Evolutionary conservation across 2,113 vertebrate genomes (phyloP).

Genomic region (Amazona vittata): DNA sequence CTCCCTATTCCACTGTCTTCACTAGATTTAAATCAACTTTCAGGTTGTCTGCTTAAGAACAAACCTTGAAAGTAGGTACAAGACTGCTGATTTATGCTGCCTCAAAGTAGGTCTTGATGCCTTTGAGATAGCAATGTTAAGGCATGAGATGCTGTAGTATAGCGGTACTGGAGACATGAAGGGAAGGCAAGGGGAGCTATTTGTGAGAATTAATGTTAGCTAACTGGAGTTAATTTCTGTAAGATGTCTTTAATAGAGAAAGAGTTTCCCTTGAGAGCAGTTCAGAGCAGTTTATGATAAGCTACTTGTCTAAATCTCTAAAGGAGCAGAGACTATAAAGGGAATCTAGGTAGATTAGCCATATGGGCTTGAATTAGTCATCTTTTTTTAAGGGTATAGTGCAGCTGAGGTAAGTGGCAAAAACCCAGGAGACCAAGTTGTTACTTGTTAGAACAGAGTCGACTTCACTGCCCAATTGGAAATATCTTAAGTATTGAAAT

Average conservation of each 20-base stretch:
- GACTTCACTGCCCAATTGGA: background rate
- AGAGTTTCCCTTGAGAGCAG: background rate
- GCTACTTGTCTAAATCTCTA: conserved; percentile 63
- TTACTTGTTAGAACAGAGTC: background rate
- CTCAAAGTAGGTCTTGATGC: background rate
- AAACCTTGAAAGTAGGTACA: background rate
- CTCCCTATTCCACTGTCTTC: background rate
- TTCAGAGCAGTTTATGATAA: conserved; percentile 54
- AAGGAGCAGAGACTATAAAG: conserved; percentile 37
- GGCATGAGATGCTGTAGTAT: background rate
- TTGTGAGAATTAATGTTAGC: background rate
- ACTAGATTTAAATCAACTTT: background rate
- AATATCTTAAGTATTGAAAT: background rate
- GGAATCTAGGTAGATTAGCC: conserved; percentile 51
- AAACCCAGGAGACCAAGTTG: background rate
- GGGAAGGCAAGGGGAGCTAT: background rate
- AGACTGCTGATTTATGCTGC: background rate
- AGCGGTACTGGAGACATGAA: background rate
- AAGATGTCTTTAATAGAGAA: background rate
- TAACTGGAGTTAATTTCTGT: background rate
- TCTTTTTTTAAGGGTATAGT: background rate
- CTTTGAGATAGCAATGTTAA: background rate
- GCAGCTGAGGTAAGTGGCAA: background rate
- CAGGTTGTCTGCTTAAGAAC: background rate
- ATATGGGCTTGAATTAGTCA: conserved; percentile 42